Base-by-base conservation (phyloP, 2,113 vertebrate genomes). In the Colistium nudipinnis region DNA sequence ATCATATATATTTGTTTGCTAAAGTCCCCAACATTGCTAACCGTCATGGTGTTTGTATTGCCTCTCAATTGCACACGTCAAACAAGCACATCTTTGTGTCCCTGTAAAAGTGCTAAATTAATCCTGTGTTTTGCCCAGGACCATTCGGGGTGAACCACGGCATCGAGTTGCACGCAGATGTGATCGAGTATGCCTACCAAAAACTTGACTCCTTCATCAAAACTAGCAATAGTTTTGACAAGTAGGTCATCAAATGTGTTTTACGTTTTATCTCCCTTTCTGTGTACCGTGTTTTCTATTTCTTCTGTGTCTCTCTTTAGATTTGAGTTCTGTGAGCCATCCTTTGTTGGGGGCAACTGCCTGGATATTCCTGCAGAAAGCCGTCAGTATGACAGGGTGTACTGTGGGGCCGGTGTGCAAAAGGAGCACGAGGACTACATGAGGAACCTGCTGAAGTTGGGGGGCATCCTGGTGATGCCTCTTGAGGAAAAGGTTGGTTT, bases 271-370 rank as follows among this genome's bases (percentile, higher is more conserved):
- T 20, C 8, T 30, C 6, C 4, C 2, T 28, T 7, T 14, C 12
- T 16, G 30, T 22, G 8, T 8, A 4, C 5, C 3, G 14, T 39
- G 3, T 31, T 51, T 11, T 22, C 11, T 4, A 16, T 22, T 6
- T 3, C 13, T 13, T 13, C 11, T 6, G 12, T 24, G 14, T 49
- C n/a, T 45, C 7, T 25, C 25, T 56, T 48, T 83, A 99, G 97
- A 39, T 99, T 99, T 87, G 97, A 99, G 84, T 97, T 99, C 79
- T 99, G 98, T 27, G 98, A 99, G 87, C 98, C 98, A 0, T 95
- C 93, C 13, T 99, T 99, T 48, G 96, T 99, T 54, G 92, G 83
- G 24, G 98, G 97, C 2, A 99, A 99, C 79, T 99, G 97, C 44
- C 90, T 99, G 66, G 97, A 99, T 89, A 95, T 99, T 22, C 94